Evolutionary conservation across 2,888 invertebrate genomes (phyloP).

Genomic region (Sabatieria punctata): DNA sequence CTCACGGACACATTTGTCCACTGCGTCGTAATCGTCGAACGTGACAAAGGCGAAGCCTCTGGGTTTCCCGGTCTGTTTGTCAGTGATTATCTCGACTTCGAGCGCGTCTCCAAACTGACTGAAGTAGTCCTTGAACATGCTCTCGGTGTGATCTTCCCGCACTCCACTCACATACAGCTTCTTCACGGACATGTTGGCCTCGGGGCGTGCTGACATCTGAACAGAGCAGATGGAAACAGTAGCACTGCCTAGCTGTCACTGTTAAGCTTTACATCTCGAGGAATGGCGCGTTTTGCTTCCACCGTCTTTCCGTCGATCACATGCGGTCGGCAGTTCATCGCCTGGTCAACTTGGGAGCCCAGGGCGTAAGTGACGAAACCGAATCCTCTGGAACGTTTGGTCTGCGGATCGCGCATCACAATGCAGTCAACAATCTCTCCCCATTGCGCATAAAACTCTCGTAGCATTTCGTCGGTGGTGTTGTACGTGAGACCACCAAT

Average conservation of each 20-base stretch:
- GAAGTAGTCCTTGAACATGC: constrained; percentile 25
- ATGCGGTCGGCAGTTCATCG: constrained; percentile 63
- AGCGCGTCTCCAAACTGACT: too few species aligned
- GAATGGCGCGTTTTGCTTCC: constrained; percentile 91
- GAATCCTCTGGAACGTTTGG: constrained; percentile 85
- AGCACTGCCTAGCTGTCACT: too few species aligned
- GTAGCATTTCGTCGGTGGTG: constrained; percentile 77
- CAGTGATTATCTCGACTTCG: constrained; percentile 25
- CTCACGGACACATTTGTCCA: constrained; percentile 26
- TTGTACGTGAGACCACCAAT: constrained; percentile 90
- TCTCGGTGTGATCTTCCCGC: constrained; percentile 27
- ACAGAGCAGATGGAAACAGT: too few species aligned
- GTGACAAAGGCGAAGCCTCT: constrained; percentile 30
- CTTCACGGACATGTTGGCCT: constrained; percentile 26
- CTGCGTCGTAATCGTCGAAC: constrained; percentile 32
- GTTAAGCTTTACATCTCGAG: constrained; percentile 52
- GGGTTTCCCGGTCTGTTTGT: constrained; percentile 27
- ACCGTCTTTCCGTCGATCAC: constrained; percentile 82
- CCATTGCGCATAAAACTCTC: constrained; percentile 62
- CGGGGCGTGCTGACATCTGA: too few species aligned
- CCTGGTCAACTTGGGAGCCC: constrained; percentile 85
- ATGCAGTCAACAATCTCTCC: constrained; percentile 88
- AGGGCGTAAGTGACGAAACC: constrained; percentile 91
- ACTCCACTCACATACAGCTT: constrained; percentile 29
- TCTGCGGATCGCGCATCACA: constrained; percentile 87